Evolutionary conservation across 1,140 invertebrate species (phyloP).

Genomic region (Dendroctonus ponderosae): DNA sequence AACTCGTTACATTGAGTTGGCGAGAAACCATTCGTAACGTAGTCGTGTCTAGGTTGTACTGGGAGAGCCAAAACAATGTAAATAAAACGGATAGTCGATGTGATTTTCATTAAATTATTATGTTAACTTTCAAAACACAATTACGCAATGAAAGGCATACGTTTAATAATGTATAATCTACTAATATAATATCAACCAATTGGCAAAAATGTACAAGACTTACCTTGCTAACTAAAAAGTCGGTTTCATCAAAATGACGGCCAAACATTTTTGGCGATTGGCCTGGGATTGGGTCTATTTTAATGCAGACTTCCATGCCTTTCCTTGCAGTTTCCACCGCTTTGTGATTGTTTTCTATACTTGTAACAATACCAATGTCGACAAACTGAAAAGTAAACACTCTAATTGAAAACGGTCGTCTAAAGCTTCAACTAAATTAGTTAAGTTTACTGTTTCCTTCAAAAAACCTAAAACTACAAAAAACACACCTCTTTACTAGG

Average conservation of each 20-base stretch:
- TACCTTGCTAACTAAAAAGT: conserved; percentile 94
- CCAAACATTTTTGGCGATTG: conserved; percentile 98
- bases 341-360: conserved; percentile 90
- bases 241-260: conserved; percentile 95
- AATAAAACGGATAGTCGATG: too few relatives aligned
- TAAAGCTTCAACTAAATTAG: too few relatives aligned
- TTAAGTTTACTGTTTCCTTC: too few relatives aligned
- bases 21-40: not conserved
- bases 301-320: conserved; percentile 97
- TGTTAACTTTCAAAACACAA: too few relatives aligned
- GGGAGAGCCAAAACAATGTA: too few relatives aligned
- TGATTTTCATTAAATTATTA: too few relatives aligned
- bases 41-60: not conserved
- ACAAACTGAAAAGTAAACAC: conserved; percentile 69
- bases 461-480: not conserved
- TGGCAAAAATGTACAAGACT: conserved; percentile 43
- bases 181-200: too few relatives aligned
- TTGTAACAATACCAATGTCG: conserved; percentile 91
- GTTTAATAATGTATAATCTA: too few relatives aligned
- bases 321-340: conserved; percentile 88
- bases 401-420: too few relatives aligned
- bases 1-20: not conserved
- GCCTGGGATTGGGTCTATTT: conserved; percentile 94
- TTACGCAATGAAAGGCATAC: too few relatives aligned
- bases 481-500: conserved; percentile 85